phyloP scores from a whole-genome alignment of 2,113 vertebrate genomes.

The Cinclus mexicanus region DNA sequence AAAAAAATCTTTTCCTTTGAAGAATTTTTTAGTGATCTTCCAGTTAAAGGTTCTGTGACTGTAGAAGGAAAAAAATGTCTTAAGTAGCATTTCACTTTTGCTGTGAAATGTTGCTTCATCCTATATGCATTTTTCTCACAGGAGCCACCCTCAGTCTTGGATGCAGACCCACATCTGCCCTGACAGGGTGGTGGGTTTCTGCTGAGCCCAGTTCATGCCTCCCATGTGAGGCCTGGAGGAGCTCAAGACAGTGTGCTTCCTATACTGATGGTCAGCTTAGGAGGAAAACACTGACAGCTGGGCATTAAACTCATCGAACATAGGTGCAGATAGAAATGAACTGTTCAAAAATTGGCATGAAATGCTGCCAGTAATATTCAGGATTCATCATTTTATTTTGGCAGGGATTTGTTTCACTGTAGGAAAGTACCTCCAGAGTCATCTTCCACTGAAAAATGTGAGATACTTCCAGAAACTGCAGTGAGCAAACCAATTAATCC shows the following conservation, averaged over 20 bases:
- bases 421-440: conserved; percentile 65
- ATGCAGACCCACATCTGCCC: background rate
- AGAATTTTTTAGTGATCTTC: background rate
- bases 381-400: conserved; percentile 68
- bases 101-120: background rate
- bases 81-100: background rate
- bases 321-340: background rate
- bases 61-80: background rate
- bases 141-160: background rate
- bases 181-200: background rate
- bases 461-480: conserved; percentile 63
- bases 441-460: conserved; percentile 64
- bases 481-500: conserved; percentile 63
- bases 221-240: background rate
- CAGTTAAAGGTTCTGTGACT: background rate
- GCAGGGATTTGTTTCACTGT: conserved; percentile 64
- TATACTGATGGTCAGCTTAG: background rate
- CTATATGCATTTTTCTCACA: background rate
- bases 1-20: background rate
- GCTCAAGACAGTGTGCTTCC: background rate
- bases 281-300: conserved; percentile 27
- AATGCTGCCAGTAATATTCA: conserved; percentile 55
- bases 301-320: background rate
- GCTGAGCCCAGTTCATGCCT: background rate
- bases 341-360: conserved; percentile 47